Evolutionary conservation across 2,113 vertebrate species (phyloP), one percentile per base, ranked within the genome.

Genomic region (Prochilodus magdalenae): DNA sequence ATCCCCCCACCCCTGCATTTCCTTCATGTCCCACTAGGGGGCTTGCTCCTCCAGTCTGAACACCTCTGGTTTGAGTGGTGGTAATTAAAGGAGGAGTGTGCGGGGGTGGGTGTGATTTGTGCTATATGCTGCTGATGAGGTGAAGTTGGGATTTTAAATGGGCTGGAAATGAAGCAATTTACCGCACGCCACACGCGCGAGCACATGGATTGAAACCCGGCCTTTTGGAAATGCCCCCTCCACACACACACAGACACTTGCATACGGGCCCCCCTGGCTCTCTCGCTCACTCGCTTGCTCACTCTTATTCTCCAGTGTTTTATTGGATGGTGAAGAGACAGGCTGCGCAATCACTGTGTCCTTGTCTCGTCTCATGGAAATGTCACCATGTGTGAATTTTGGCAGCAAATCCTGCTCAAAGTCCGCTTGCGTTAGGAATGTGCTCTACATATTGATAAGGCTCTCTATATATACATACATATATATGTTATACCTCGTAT

Each of bases 151-250:
- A n/a, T 81, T 72, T 83, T 86, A 83, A 87, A 83, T 80, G 77
- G 80, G 59, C 63, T 40, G 85, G 81, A 86, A 86, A 86, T 86
- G 81, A 86, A 73, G 81, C 81, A 83, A 83, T 86, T 86, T 86
- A 51, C 59, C 67, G 51, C 60, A 79, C 59, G 73, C 53, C 47
- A 79, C 51, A 66, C 63, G 59, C 60, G 36, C 55, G 26, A 62
- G 66, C 75, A 30, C 65, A 49, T 44, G 40, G 18, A 57, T n/a
- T n/a, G 5, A 55, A 20, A 55, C 53, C 18, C 57, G 5, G 18
- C 53, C 53, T 55, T 55, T 55, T 6, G 20, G 7, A 55, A 55
- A 55, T 55, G 20, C 57, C 57, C 57, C n/a, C 6, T 26, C 57
- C 57, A 60, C 65, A 70, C 73, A 76, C 73, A 59, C 63, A 67